Conservation (phyloP, 2,888 invertebrate species). For the Eristalis intricaria region DNA sequence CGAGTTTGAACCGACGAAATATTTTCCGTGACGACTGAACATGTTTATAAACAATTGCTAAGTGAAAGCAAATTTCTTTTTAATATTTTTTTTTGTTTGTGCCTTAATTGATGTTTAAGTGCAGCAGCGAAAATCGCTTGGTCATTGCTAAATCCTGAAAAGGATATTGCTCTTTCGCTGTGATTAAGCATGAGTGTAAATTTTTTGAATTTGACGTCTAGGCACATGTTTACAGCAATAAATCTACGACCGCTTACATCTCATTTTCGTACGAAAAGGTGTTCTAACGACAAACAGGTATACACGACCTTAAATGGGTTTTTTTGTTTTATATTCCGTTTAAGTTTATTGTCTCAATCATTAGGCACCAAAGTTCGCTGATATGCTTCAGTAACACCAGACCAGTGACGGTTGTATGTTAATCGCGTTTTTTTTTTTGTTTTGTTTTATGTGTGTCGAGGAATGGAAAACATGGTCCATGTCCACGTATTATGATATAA, state of each 20-base stretch:
- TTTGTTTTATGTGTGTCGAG: background rate
- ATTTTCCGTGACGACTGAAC: background rate
- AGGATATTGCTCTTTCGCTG: background rate
- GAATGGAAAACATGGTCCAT: background rate
- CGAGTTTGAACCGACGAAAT: background rate
- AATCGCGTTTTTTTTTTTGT: background rate
- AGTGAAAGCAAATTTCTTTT: background rate
- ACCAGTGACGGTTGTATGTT: background rate
- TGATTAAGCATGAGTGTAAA: background rate
- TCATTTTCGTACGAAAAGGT: background rate
- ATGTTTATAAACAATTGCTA: slow-evolving; percentile 21
- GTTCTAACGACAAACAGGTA: background rate
- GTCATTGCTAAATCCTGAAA: background rate
- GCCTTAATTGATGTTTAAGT: too few species aligned
- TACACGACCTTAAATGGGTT: background rate
- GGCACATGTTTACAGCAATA: background rate
- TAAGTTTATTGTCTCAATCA: background rate
- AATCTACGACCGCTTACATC: background rate
- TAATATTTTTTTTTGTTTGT: background rate
- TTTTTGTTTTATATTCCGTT: background rate
- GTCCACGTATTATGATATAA: background rate
- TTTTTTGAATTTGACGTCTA: background rate
- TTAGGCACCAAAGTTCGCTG: background rate
- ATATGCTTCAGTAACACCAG: background rate
- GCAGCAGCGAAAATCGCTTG: background rate